phyloP scores from a whole-genome alignment of 2,797 vertebrate genomes.

The Astyanax mexicanus region DNA sequence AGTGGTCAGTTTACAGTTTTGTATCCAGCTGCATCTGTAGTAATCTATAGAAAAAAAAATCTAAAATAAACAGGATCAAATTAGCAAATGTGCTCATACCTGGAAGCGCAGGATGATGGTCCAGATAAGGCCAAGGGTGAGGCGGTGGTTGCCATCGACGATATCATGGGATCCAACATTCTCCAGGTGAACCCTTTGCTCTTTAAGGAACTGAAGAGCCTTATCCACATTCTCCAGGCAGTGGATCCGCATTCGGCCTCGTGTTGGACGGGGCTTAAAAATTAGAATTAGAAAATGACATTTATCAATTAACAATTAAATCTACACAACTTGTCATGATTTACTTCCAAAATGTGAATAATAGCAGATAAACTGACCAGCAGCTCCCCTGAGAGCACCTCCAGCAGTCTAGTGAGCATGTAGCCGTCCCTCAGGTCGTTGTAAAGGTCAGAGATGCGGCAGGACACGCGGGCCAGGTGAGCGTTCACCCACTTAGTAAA shows the following conservation, averaged over 20 bases:
- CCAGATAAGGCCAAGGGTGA: constrained; percentile 93
- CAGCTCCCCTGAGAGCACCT: constrained; percentile 92
- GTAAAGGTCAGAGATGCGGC: constrained; percentile 90
- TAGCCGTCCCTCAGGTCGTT: constrained; percentile 90
- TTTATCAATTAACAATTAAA: too few species aligned
- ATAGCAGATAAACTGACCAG: constrained; percentile 80
- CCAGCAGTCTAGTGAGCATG: constrained; percentile 90
- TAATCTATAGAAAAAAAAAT: too few species aligned
- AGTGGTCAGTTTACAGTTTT: too few species aligned
- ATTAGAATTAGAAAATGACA: too few species aligned
- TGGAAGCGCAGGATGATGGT: constrained; percentile 96
- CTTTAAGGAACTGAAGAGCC: constrained; percentile 92
- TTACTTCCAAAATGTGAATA: too few species aligned
- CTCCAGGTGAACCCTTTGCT: constrained; percentile 94
- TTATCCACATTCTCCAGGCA: constrained; percentile 95
- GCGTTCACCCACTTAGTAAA: constrained; percentile 97
- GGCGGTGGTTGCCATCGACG: constrained; percentile 93
- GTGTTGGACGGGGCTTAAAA: constrained; percentile 86
- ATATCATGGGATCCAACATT: constrained; percentile 97
- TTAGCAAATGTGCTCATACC: constrained; percentile 67
- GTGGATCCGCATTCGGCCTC: constrained; percentile 94
- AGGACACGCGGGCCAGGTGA: constrained; percentile 87
- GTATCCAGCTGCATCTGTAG: too few species aligned
- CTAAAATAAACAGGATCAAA: background rate
- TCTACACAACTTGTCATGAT: background rate